Base-by-base conservation (phyloP, 2,797 vertebrate species). In the Diglossa cyanea region DNA sequence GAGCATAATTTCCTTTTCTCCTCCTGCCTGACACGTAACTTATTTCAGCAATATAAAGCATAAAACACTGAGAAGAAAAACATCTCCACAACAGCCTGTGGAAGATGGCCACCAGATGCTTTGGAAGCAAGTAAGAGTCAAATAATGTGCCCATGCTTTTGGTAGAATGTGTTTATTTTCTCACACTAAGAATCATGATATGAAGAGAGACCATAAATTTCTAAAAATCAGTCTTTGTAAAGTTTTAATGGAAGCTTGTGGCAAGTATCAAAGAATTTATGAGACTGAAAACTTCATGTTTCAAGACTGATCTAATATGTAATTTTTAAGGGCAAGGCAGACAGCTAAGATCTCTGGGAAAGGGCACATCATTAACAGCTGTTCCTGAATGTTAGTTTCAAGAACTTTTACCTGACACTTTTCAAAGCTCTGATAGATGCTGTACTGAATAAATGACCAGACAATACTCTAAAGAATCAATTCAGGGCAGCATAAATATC, bases 1-100 rank as follows among this genome's bases (percentile, higher is more conserved):
- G 3, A 68, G 17, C 17, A 20, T 14, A 86, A 55, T 8, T 67
- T 30, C 8, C 5, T 67, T 61, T 79, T 26, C 39, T 79, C 24
- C 42, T 58, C 25, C 37, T 3, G 1, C 13, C 3, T 4, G 37
- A 28, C 21, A 33, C 0, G 1, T 37, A 25, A 72, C 19, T 76
- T 33, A 47, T 44, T 65, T 47, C 26, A 78, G 23, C 25, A 54
- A 33, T 0, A 57, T 12, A 57, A 48, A 72, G 8, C 23, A 33
- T 2, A 65, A 73, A 88, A 66, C 19, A 31, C 8, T 23, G 47
- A 44, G n/a, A 68, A 57, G 16, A 51, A 88, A 73, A 28, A 4
- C 15, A 17, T 48, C 25, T 73, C 28, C 19, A 13, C 13, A 19
- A 13, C 7, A 50, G 30, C 16, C 15, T 2, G 9, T 53, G 11